Evolutionary conservation across 2,888 invertebrate genomes (phyloP), one percentile per base, ranked within the genome.

Genomic region (Nomada lathburiana): DNA sequence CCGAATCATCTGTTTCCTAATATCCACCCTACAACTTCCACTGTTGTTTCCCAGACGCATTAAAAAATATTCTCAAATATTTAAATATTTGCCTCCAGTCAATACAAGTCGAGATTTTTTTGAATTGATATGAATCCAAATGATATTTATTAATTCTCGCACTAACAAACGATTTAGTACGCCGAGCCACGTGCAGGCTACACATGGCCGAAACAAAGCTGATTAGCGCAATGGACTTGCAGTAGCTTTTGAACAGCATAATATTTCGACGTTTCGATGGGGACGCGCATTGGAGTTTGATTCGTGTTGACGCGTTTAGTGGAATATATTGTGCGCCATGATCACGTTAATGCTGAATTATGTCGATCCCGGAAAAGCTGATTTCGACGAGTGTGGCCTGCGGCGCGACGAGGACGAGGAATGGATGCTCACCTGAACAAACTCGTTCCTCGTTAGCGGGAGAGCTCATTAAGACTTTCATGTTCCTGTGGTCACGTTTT

Each of bases 391-490:
- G 73, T 65, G 55, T 63, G 64, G 74, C 55, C n/a, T 9, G 42
- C 63, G 36, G 23, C 36, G 26, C 36, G 57, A 18, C 42, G 69
- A 29, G 60, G 26, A 53, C 52, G 79, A 73, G 72, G 47, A 69
- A 63, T 36, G 59, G 79, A 78, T 78, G 74, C 62, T 83, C 71
- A 53, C 42, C 67, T 76, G 83, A 84, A 84, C 83, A 69, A 84
- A 85, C 76, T 77, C 75, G 70, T 47, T 79, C 69, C 77, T 86
- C 74, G 73, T 85, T 70, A 85, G 80, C 83, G 74, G 75, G 76
- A 72, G 69, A 59, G 76, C 75, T 87, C 69, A 77, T 87, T 87
- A 84, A 75, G 82, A 76, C 68, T 74, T 82, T 84, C 76, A 75
- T 71, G 67, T 87, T 87, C 67, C 62, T 81, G 80, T 44, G 84